A percentile compares a stretch with the other conserved stretches of the same genome.
These are phyloP conservation scores for Drosophila mimica DNA, from an alignment of 2,888 invertebrate species.

Conservation along the genomic window DNA sequence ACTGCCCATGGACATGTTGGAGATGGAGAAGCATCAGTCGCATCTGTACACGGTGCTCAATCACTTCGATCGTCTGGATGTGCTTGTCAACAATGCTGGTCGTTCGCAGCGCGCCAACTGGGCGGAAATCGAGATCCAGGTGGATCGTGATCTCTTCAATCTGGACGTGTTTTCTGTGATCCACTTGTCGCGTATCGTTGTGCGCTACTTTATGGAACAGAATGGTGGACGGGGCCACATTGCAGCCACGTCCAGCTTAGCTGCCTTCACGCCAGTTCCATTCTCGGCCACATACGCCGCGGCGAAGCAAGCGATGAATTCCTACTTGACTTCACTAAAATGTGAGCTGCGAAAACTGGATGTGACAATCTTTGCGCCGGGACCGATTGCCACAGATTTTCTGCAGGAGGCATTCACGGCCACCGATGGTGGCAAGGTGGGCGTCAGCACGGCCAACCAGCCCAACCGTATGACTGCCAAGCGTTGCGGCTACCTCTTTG, in stretches of 20 bases:
- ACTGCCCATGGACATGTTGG: constrained; percentile 89
- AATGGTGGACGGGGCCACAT: constrained; percentile 87
- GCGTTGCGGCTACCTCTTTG: constrained; percentile 87
- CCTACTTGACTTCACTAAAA: constrained; percentile 90
- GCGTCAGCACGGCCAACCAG: constrained; percentile 84
- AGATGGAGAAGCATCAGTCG: constrained; percentile 87
- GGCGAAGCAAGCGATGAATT: constrained; percentile 92
- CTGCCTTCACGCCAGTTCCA: constrained; percentile 89
- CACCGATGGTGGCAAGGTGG: constrained; percentile 86
- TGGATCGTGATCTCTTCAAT: constrained; percentile 91
- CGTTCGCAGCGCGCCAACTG: constrained; percentile 91
- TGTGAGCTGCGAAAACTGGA: constrained; percentile 86
- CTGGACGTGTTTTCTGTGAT: constrained; percentile 91
- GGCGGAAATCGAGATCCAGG: constrained; percentile 89
- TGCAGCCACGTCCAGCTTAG: constrained; percentile 90
- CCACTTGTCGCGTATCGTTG: constrained; percentile 89
- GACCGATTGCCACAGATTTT: constrained; percentile 90
- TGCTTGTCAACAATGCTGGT: constrained; percentile 93
- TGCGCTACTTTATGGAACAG: constrained; percentile 87
- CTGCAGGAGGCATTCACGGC: constrained; percentile 89
- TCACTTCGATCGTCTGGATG: constrained; percentile 90
- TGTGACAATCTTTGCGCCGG: constrained; percentile 91
- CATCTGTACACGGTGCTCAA: constrained; percentile 88
- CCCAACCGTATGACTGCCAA: constrained; percentile 86
- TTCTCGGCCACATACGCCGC: constrained; percentile 90